Base-by-base conservation (phyloP, 2,797 vertebrate genomes). In the Tauraco hartlaubi region DNA sequence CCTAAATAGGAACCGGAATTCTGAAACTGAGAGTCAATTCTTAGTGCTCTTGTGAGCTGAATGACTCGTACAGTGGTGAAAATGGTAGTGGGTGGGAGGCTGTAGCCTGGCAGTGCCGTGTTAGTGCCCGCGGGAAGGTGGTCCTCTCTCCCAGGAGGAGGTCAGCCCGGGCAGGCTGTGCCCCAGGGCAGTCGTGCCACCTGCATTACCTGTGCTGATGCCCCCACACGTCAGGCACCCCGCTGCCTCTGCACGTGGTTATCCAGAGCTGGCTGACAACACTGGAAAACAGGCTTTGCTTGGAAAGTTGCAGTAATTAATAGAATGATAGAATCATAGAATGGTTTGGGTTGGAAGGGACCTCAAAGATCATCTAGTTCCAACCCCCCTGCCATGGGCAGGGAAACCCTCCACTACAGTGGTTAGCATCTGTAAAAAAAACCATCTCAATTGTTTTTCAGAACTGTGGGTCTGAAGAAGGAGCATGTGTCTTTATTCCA, bases 401-500 rank as follows among this genome's bases (percentile, higher is more conserved):
- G 35, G 35, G 35, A 35, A 35, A 35, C 35, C 35, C 35, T 35
- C 35, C 12, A 4, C 46, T 15, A 0, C 17, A 9, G 21, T 2
- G n/a, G 3, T 37, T 14, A n/a, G 21, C 8, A 2, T 4, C 39
- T 0, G 3, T n/a, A 41, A 35, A 35, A 35, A 35, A 35, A 7
- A 35, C 35, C 35, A 5, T 51, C 55, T 49, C 76, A 4, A 21
- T 21, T 91, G 17, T 77, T 52, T 96, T 96, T 12, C 94, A 99
- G 99, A 97, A 91, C 23, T 96, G 90, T 5, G 28, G 80, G 83
- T 95, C 96, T 5, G 96, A 98, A 39, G 98, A 98, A 25, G 98
- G 97, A 6, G 89, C 98, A 2, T 97, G 97, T 19, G 26, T 82
- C 43, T 99, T 99, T 88, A 55, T 94, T 16, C 98, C 98, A 1